phyloP scores from a whole-genome alignment of 2,797 vertebrate species.

The Semotilus atromaculatus region DNA sequence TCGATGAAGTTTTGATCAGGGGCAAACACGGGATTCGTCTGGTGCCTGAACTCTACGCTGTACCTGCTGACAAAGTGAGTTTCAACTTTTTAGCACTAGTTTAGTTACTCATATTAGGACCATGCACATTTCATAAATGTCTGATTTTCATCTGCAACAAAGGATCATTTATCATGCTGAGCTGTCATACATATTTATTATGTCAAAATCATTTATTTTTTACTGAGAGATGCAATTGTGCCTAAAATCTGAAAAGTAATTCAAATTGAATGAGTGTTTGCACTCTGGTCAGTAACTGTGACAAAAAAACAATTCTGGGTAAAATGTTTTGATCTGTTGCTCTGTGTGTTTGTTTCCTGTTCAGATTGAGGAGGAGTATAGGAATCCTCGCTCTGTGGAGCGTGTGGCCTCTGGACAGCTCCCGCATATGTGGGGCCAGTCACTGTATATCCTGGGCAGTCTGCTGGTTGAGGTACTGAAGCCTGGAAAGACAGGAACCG shows the following conservation, averaged over 20 bases:
- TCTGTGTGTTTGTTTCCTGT: constrained; percentile 33
- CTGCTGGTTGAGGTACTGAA: constrained; percentile 91
- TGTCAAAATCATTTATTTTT: background rate
- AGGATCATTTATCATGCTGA: background rate
- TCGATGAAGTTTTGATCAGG: constrained; percentile 92
- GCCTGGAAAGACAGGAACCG: background rate
- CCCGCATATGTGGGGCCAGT: constrained; percentile 98
- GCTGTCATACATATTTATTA: background rate
- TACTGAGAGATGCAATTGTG: background rate
- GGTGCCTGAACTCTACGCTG: constrained; percentile 92
- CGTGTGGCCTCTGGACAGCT: constrained; percentile 88
- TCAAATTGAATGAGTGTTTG: background rate
- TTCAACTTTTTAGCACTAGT: background rate
- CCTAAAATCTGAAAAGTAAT: background rate
- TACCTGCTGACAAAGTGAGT: constrained; percentile 89
- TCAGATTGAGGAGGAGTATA: constrained; percentile 94
- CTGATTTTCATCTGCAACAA: background rate
- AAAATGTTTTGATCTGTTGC: background rate
- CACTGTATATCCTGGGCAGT: constrained; percentile 89
- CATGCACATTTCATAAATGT: background rate
- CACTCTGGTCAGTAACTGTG: background rate
- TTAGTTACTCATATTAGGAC: background rate
- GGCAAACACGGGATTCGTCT: constrained; percentile 91
- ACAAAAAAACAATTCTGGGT: background rate
- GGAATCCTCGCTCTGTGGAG: constrained; percentile 91